Evolutionary conservation across 2,797 vertebrate species (phyloP).

Genomic region (Bufotes viridis): DNA sequence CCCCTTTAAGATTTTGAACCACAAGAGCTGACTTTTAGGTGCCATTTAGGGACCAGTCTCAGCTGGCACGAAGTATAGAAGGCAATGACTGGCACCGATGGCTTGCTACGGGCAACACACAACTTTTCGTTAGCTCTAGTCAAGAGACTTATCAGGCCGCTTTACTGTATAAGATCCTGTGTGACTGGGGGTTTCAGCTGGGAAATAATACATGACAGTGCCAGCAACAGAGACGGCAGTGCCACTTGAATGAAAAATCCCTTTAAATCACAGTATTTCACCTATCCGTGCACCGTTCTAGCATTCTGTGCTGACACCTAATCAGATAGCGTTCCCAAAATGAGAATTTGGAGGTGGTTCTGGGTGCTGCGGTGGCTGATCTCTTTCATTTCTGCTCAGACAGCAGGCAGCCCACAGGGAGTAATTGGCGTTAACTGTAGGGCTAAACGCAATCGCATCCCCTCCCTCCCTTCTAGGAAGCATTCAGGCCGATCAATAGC

Average conservation of each 20-base stretch:
- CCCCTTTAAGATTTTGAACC: not conserved
- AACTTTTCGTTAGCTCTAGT: not conserved
- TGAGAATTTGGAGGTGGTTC: not conserved
- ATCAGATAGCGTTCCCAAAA: not conserved
- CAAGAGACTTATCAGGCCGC: not conserved
- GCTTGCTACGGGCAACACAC: not conserved
- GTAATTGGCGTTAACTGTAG: slow-evolving; percentile 56
- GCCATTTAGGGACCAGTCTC: not conserved
- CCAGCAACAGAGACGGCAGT: not conserved
- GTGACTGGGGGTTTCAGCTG: not conserved
- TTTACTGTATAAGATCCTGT: not conserved
- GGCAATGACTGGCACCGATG: too few species aligned
- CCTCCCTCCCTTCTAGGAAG: slow-evolving; percentile 1
- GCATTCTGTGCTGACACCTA: not conserved
- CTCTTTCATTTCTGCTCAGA: not conserved
- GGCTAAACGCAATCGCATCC: slow-evolving; percentile 20
- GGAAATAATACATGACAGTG: not conserved
- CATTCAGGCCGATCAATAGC: slow-evolving; percentile 51
- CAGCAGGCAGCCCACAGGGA: slow-evolving; percentile 39
- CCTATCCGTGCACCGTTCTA: not conserved
- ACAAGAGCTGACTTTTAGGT: not conserved
- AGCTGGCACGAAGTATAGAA: not conserved
- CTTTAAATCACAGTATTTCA: not conserved
- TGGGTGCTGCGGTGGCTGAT: not conserved
- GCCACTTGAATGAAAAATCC: not conserved